Base-by-base conservation (phyloP, 2,888 invertebrate species). In the Torymus aiolomorphi region DNA sequence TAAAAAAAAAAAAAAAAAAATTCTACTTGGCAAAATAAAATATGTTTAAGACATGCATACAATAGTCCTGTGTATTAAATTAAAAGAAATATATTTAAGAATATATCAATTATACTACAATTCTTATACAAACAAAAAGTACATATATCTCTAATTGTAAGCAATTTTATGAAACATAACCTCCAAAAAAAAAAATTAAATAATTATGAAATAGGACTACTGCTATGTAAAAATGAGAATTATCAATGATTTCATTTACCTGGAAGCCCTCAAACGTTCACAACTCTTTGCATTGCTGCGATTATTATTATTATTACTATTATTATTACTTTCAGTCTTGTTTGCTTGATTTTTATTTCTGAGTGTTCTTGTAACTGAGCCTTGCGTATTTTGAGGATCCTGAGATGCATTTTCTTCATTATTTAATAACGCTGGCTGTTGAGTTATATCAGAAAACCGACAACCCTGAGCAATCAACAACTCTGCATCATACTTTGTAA, bases 401-500 rank as follows among this genome's bases (percentile, higher is more conserved):
- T 88, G 87, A 18, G 86, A 82, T 20, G 86, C 71, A 65, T 88
- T 87, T 69, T 87, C 87, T 57, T 86, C 87, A 51, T 88, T 87
- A 65, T 88, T 88, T 61, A 85, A 80, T 13, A 82, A 75, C 11
- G 83, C 67, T 5, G 88, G 85, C 72, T 89, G 89, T 59, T 88
- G 88, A 52, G 87, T 92, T 69, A 94, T 93, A 89, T 95, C 95
- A 71, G 94, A 93, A 89, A 95, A 93, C 82, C 92, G 94, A 88
- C 95, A 95, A 52, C 95, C 95, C 88, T 95, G 95, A 57, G 96
- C 96, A 89, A 96, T 96, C 83, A 97, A 91, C 88, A 97, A 92
- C 89, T 96, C 96, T 11, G 96, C 96, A 91, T 97, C 97, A 91
- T 97, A 97, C 88, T 96, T 96, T 14, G 96, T 96, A 87, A 96